Evolutionary conservation across 2,113 vertebrate species (phyloP).

Genomic region (Cairina moschata): DNA sequence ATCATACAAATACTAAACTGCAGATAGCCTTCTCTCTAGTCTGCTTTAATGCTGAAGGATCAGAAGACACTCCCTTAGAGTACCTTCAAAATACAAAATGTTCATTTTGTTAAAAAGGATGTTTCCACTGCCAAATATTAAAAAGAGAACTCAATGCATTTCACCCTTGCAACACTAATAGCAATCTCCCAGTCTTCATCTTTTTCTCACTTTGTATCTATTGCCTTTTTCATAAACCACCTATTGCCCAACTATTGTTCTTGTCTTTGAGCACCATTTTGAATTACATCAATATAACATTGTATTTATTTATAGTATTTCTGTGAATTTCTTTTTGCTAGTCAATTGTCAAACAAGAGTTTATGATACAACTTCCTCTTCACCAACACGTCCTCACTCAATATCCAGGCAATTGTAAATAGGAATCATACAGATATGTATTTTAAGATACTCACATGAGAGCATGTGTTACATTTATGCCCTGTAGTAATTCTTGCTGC

Average conservation of each 20-base stretch:
- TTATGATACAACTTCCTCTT: background rate
- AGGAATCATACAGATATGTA: background rate
- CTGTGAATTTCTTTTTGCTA: background rate
- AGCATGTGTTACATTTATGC: background rate
- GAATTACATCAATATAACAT: background rate
- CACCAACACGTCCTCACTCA: background rate
- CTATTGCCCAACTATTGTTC: background rate
- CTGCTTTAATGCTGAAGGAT: background rate
- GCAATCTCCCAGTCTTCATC: background rate
- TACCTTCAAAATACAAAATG: background rate
- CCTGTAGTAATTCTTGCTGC: background rate
- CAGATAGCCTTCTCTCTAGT: background rate
- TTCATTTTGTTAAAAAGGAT: background rate
- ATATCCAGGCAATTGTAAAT: background rate
- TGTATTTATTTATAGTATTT: background rate
- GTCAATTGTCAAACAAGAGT: background rate
- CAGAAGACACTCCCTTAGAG: background rate
- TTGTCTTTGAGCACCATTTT: background rate
- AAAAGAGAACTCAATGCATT: background rate
- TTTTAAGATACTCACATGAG: background rate
- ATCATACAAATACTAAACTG: background rate
- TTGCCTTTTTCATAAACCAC: background rate
- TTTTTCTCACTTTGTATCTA: background rate
- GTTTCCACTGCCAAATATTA: background rate
- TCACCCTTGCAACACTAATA: background rate